Evolutionary conservation across 37 sponge, comb jelly and placozoan genomes (phyloP).

Genomic region (Aplysina aerophoba): DNA sequence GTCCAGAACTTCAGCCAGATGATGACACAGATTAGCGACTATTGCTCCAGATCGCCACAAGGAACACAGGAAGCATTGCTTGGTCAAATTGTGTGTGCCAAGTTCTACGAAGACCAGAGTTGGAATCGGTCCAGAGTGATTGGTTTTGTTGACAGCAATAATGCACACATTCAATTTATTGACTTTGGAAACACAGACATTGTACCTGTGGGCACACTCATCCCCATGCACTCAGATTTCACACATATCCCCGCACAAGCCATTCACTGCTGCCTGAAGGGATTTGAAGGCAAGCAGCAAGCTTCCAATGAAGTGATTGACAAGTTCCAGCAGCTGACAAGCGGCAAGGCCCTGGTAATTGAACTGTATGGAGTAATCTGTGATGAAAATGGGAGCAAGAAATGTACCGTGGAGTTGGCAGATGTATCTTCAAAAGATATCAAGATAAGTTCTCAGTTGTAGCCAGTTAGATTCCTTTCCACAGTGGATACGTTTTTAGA

Average conservation of each 20-base stretch:
- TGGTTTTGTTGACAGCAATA: not conserved
- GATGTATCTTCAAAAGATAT: conserved; percentile 37
- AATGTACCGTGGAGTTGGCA: conserved; percentile 41
- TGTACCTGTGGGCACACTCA: not conserved
- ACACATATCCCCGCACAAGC: conserved; percentile 43
- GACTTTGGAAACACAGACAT: conserved; percentile 75
- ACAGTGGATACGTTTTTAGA: too few species aligned
- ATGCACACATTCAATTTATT: conserved; percentile 37
- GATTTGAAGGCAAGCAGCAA: conserved; percentile 7
- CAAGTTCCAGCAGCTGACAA: conserved; percentile 10
- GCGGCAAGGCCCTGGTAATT: conserved; percentile 10
- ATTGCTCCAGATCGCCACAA: not conserved
- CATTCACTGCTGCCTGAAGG: conserved; percentile 45
- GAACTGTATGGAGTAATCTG: not conserved
- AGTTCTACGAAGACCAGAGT: conserved; percentile 60
- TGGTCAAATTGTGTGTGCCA: conserved; percentile 27
- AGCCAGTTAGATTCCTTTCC: too few species aligned
- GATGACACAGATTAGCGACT: not conserved
- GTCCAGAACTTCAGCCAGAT: not conserved
- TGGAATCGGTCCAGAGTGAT: conserved; percentile 66
- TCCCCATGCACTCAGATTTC: conserved; percentile 14
- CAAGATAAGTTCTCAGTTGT: conserved; percentile 2
- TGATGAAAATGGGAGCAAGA: not conserved
- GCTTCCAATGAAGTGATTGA: not conserved
- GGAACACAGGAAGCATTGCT: too few species aligned